A percentile compares a stretch with the other conserved stretches of the same genome.
These are phyloP conservation scores for Aix galericulata DNA, from an alignment of 2,113 vertebrate genomes.

Conservation along the genomic window DNA sequence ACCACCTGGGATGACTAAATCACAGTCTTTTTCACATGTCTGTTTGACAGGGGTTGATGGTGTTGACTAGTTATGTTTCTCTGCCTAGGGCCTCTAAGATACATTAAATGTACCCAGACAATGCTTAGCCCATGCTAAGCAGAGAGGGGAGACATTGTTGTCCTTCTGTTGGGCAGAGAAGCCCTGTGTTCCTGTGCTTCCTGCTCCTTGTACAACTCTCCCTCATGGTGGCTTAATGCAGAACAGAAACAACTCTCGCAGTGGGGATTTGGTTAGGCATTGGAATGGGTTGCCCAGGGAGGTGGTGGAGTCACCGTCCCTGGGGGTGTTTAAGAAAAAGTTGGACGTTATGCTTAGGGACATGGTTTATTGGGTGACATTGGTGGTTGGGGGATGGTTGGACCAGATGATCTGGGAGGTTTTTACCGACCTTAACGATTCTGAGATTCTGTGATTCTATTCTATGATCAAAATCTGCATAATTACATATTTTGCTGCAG, in stretches of 20 bases:
- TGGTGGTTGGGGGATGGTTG: too few relatives aligned
- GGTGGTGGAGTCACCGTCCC: too few relatives aligned
- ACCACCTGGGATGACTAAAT: not conserved
- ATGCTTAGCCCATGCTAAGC: not conserved
- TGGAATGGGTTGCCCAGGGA: too few relatives aligned
- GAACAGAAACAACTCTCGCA: not conserved
- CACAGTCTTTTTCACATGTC: rapidly evolving
- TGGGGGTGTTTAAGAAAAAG: too few relatives aligned
- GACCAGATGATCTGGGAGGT: too few relatives aligned
- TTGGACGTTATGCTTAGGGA: too few relatives aligned
- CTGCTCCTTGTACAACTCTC: rapidly evolving
- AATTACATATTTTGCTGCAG: not conserved
- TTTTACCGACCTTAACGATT: too few relatives aligned
- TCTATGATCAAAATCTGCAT: not conserved
- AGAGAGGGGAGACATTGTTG: not conserved
- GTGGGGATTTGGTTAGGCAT: not conserved
- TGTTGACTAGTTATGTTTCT: not conserved
- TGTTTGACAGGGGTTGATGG: not conserved
- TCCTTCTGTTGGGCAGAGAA: not conserved
- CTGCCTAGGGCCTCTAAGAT: not conserved
- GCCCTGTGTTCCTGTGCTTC: not conserved
- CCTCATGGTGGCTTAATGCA: not conserved
- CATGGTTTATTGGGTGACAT: too few relatives aligned
- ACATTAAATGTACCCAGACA: not conserved
- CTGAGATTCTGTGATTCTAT: too few relatives aligned